Base-by-base conservation (phyloP, 2,888 invertebrate species). In the Ichneumon xanthorius region DNA sequence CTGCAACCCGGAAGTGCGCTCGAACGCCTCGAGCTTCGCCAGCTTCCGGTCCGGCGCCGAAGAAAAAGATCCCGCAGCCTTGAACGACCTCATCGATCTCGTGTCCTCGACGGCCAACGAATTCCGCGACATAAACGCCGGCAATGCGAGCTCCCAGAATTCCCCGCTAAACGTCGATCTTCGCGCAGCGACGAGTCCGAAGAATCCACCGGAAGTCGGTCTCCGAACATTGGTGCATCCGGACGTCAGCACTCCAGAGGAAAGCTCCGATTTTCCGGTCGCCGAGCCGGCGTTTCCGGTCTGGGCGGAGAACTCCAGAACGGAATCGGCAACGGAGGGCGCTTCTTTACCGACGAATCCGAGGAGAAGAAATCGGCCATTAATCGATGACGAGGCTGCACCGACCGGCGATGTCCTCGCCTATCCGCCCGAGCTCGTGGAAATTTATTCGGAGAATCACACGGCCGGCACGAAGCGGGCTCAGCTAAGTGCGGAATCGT, bases 81-180 rank as follows among this genome's bases (percentile, higher is more conserved):
- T 82, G 78, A 78, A 73, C 33, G 86, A 83, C 45, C 77, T 86
- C 7, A 78, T 86, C 30, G 14, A 83, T 63, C 61, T 86, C 7
- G 86, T 86, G 3, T 83, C 83, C 19, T 65, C 83, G 61, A 86
- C 86, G 3, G 80, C 83, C 26, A 50, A 80, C 48, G 82, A 86
- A 80, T 78, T 86, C 48, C 77, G 77, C 1, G 63, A 65, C 7
- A 83, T 86, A 4, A 78, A 63, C 11, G 50, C 33, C 6, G 58
- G 58, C 11, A 72, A 45, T 1, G 50, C 48, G 2, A 45, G 2
- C 5, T 26, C 67, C 5, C 7, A 16, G 7, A 33, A 7, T 0
- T 30, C 63, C 14, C 11, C 40, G 1, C 53, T 3, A 63, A 72
- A 3, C 9, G 6, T 16, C 16, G 50, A 37, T 40, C 7, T 6